These are phyloP conservation scores for Lepus townsendii DNA, from an alignment of 2,797 vertebrate species.

Conservation along the genomic window DNA sequence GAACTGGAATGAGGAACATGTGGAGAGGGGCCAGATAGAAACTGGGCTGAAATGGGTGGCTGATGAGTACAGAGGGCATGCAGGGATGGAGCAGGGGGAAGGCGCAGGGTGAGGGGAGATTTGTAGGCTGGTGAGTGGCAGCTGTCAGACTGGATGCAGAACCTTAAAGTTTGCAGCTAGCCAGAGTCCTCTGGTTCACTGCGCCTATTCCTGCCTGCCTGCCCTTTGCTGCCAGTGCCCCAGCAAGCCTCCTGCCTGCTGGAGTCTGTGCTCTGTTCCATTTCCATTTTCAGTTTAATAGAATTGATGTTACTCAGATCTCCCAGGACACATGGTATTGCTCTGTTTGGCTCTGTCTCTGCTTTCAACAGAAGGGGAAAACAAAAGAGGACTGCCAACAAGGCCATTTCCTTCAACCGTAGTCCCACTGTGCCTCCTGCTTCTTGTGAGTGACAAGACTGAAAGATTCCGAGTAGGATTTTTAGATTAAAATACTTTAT, in stretches of 20 bases:
- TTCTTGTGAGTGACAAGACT: slow-evolving; percentile 41
- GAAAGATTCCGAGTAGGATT: slow-evolving; percentile 27
- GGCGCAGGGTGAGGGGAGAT: neutral
- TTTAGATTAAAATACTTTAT: slow-evolving; percentile 68
- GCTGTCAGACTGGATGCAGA: neutral
- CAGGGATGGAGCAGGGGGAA: neutral
- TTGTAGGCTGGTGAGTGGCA: neutral
- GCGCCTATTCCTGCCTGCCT: neutral
- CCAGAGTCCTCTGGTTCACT: neutral
- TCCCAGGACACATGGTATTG: slow-evolving; percentile 72
- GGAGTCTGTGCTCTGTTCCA: slow-evolving; percentile 59
- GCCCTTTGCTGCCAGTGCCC: slow-evolving; percentile 62
- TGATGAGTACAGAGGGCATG: neutral
- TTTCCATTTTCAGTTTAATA: slow-evolving; percentile 75
- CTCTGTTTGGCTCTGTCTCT: slow-evolving; percentile 55
- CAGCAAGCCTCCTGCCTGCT: slow-evolving; percentile 40
- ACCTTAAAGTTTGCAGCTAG: slow-evolving; percentile 41
- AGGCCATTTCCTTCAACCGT: slow-evolving; percentile 56
- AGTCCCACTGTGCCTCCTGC: slow-evolving; percentile 27
- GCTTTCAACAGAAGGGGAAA: slow-evolving; percentile 65
- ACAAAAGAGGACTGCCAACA: slow-evolving; percentile 58
- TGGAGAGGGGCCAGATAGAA: neutral
- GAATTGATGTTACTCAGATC: slow-evolving; percentile 59
- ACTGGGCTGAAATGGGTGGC: neutral
- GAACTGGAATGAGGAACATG: neutral